These are phyloP conservation scores for Liparis tanakae DNA, from an alignment of 2,797 vertebrate genomes.

Conservation along the genomic window DNA sequence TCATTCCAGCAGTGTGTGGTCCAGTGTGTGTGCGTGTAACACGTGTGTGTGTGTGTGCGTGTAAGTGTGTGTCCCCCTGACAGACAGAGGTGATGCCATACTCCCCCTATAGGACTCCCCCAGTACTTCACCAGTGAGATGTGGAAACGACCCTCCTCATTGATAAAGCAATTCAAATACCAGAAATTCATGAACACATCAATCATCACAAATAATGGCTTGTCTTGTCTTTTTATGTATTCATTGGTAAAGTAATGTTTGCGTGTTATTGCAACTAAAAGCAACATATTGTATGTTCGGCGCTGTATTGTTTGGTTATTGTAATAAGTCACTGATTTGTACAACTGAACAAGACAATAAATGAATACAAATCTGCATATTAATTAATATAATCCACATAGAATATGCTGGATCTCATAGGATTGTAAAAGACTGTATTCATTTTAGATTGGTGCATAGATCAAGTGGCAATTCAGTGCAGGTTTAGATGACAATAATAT, in stretches of 20 bases:
- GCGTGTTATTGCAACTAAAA: neutral
- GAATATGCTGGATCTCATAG: neutral
- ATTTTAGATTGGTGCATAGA: neutral
- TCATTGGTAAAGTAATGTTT: neutral
- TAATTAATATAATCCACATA: neutral
- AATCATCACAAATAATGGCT: neutral
- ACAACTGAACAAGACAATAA: neutral
- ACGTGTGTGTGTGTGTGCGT: slow-evolving; percentile 65
- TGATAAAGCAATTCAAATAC: neutral
- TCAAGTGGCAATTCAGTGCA: neutral
- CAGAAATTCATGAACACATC: neutral
- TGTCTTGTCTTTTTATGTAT: slow-evolving; percentile 2
- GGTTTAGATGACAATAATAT: neutral
- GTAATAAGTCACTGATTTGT: neutral
- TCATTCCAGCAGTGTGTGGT: slow-evolving; percentile 70
- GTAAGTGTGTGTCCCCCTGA: slow-evolving; percentile 46
- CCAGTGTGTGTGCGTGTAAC: slow-evolving; percentile 29
- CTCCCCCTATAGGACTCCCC: slow-evolving; percentile 81
- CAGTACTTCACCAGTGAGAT: slow-evolving; percentile 62
- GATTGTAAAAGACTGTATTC: neutral
- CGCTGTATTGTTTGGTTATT: neutral
- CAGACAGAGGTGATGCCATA: slow-evolving; percentile 76
- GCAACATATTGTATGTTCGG: neutral
- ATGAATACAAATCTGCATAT: neutral
- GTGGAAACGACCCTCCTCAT: neutral